Evolutionary conservation across 2,888 invertebrate genomes (phyloP).

Genomic region (Cactoblastis cactorum): DNA sequence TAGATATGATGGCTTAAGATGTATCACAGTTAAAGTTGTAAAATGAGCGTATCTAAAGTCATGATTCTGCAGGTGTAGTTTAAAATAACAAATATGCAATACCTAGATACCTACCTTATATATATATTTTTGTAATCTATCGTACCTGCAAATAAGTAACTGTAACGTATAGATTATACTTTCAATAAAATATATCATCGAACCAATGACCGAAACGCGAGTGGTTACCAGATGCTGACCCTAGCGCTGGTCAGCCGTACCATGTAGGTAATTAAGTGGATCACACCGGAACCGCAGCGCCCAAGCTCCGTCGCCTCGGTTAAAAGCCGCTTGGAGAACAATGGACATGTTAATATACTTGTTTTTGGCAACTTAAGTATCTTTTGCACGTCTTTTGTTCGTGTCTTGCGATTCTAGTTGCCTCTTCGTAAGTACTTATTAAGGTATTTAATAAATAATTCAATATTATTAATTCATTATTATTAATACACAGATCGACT

Average conservation of each 20-base stretch:
- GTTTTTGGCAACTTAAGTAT: conserved; percentile 4
- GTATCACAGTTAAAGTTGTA: too few relatives aligned
- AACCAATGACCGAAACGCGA: background rate
- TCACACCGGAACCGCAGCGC: conserved; percentile 52
- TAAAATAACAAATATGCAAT: too few relatives aligned
- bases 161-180: background rate
- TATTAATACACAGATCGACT: too few relatives aligned
- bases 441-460: too few relatives aligned
- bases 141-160: too few relatives aligned
- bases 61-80: too few relatives aligned
- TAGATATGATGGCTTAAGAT: too few relatives aligned
- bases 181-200: background rate
- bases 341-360: conserved; percentile 11
- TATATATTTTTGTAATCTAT: too few relatives aligned
- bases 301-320: conserved; percentile 24
- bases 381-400: conserved; percentile 4
- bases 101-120: too few relatives aligned
- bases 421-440: too few relatives aligned
- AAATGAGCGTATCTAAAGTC: too few relatives aligned
- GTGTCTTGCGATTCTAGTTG: background rate
- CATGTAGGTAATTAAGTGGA: conserved; percentile 54
- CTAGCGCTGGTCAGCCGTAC: conserved; percentile 8
- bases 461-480: too few relatives aligned
- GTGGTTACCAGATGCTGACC: conserved; percentile 7
- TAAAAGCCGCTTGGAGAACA: conserved; percentile 16